phyloP scores from a whole-genome alignment of 1,140 invertebrate species.

The Zaprionus ghesquierei region DNA sequence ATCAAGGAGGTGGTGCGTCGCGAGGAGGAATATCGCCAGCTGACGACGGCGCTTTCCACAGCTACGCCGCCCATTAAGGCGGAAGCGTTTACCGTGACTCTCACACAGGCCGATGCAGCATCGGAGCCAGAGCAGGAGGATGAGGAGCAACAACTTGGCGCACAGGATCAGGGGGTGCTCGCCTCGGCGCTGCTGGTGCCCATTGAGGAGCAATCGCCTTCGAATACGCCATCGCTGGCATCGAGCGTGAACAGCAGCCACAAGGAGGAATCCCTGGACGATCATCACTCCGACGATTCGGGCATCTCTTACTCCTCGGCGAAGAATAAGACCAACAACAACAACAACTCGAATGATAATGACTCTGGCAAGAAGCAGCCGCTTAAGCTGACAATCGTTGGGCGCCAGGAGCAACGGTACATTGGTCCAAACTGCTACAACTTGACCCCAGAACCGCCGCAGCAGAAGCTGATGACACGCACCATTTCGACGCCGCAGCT shows the following conservation, averaged over 20 bases:
- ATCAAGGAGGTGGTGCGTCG: slow-evolving; percentile 88
- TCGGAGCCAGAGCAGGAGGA: background rate
- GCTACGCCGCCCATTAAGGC: slow-evolving; percentile 30
- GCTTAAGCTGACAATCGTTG: slow-evolving; percentile 49
- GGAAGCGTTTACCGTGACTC: slow-evolving; percentile 62
- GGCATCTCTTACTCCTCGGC: slow-evolving; percentile 75
- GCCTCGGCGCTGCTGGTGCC: slow-evolving; percentile 56
- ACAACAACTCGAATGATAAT: background rate
- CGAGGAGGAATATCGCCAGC: slow-evolving; percentile 87
- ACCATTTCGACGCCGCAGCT: slow-evolving; percentile 86
- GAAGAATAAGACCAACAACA: slow-evolving; percentile 39
- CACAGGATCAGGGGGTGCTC: slow-evolving; percentile 45
- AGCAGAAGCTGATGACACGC: slow-evolving; percentile 84
- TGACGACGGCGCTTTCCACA: slow-evolving; percentile 69
- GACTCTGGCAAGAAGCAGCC: slow-evolving; percentile 18
- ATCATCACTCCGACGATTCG: slow-evolving; percentile 77
- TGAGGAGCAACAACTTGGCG: background rate
- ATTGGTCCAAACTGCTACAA: slow-evolving; percentile 81
- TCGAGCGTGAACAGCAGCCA: slow-evolving; percentile 67
- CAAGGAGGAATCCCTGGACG: slow-evolving; percentile 78
- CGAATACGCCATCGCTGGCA: slow-evolving; percentile 64
- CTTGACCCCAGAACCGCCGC: slow-evolving; percentile 83
- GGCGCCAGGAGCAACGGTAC: slow-evolving; percentile 66
- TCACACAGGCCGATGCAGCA: slow-evolving; percentile 31
- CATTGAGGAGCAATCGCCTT: slow-evolving; percentile 62